Evolutionary conservation across 1,140 invertebrate genomes (phyloP).

Genomic region (Pantala flavescens): DNA sequence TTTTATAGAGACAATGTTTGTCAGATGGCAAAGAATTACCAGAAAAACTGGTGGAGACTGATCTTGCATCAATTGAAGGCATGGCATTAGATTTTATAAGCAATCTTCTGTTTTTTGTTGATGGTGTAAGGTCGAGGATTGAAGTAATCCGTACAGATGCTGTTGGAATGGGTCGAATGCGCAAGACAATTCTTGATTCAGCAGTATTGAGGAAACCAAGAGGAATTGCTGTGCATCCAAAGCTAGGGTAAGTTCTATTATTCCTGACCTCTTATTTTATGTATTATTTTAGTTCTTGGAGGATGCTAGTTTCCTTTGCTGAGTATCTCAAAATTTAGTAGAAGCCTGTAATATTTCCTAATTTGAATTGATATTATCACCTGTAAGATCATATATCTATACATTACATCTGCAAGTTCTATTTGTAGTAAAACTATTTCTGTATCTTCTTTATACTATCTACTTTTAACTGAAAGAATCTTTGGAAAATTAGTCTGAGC

Average conservation of each 20-base stretch:
- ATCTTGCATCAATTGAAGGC: conserved; percentile 77
- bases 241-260: conserved; percentile 43
- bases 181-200: conserved; percentile 61
- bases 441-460: too few species aligned
- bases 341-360: too few species aligned
- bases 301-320: too few species aligned
- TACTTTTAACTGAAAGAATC: too few species aligned
- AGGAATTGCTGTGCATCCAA: conserved; percentile 80
- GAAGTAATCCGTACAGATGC: conserved; percentile 67
- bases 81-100: conserved; percentile 92
- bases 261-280: background rate
- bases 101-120: conserved; percentile 84
- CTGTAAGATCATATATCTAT: too few species aligned
- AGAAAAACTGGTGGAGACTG: conserved; percentile 59
- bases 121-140: conserved; percentile 64
- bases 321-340: too few species aligned
- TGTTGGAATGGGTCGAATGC: conserved; percentile 53
- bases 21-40: conserved; percentile 48
- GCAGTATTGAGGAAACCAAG: conserved; percentile 66
- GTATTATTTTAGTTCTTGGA: too few species aligned
- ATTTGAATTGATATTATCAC: too few species aligned
- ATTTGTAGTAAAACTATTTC: too few species aligned
- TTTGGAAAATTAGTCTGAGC: too few species aligned
- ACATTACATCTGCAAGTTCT: too few species aligned
- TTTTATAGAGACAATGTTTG: conserved; percentile 55